These are phyloP conservation scores for Tamandua tetradactyla DNA, from an alignment of 2,797 vertebrate genomes.

Conservation along the genomic window DNA sequence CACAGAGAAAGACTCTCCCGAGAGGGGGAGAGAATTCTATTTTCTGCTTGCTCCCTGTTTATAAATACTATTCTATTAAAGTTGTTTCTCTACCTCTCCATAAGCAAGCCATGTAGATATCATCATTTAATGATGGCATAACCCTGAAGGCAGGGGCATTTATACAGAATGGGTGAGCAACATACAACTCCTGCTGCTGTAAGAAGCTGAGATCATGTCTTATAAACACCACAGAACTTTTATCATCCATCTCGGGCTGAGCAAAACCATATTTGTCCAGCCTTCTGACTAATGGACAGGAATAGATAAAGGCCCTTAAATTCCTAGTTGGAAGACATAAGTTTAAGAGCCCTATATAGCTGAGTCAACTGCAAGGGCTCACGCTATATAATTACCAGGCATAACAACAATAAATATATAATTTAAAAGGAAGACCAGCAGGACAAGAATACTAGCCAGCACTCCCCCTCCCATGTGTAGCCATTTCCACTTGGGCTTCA, in stretches of 20 bases:
- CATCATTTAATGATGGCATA: conserved; percentile 55
- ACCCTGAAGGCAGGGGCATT: conserved; percentile 41
- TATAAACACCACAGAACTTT: conserved; percentile 77
- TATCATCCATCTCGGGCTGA: conserved; percentile 71
- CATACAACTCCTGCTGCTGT: conserved; percentile 75
- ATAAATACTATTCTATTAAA: conserved; percentile 60
- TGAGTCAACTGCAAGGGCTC: conserved; percentile 79
- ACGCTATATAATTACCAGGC: conserved; percentile 72
- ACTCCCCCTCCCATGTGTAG: conserved; percentile 48
- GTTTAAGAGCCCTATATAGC: conserved; percentile 78
- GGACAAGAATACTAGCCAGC: conserved; percentile 71
- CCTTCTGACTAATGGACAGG: conserved; percentile 80
- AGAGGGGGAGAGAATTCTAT: background rate
- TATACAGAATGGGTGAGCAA: conserved; percentile 62
- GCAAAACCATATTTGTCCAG: conserved; percentile 73
- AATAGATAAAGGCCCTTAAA: conserved; percentile 77
- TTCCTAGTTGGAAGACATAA: conserved; percentile 77
- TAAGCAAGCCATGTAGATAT: conserved; percentile 57
- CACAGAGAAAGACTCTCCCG: background rate
- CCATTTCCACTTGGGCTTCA: conserved; percentile 43
- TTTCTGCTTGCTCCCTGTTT: conserved; percentile 32
- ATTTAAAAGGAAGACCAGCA: conserved; percentile 82
- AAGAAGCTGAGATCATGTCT: conserved; percentile 69
- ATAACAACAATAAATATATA: conserved; percentile 74
- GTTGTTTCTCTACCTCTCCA: conserved; percentile 52